Conservation (phyloP, 1,140 invertebrate species). For the Calycopis cecrops region DNA sequence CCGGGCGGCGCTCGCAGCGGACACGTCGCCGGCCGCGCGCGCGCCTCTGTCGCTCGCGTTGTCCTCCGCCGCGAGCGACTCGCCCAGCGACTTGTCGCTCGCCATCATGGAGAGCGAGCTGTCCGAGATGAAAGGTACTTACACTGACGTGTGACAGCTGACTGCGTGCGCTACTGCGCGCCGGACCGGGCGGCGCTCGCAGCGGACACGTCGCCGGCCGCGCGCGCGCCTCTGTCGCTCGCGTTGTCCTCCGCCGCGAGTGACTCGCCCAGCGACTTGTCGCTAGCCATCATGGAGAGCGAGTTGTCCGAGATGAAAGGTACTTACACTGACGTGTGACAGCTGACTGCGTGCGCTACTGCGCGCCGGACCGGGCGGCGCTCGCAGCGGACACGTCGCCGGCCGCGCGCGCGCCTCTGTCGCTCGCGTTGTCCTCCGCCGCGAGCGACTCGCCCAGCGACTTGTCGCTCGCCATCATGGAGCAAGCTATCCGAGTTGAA, state of each 20-base stretch:
- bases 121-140: constrained; percentile 54
- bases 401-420: constrained; percentile 76
- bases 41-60: constrained; percentile 88
- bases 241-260: constrained; percentile 91
- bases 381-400: constrained; percentile 20
- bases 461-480: constrained; percentile 83
- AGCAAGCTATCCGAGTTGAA: constrained; percentile 76
- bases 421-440: constrained; percentile 89
- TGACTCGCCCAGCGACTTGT: constrained; percentile 91
- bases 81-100: constrained; percentile 88
- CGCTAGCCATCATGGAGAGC: constrained; percentile 83
- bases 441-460: constrained; percentile 96
- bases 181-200: constrained; percentile 48
- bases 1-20: constrained; percentile 37
- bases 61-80: constrained; percentile 96
- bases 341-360: constrained; percentile 52
- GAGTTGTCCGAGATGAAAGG: constrained; percentile 74
- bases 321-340: constrained; percentile 11
- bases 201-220: constrained; percentile 19
- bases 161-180: constrained; percentile 71
- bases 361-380: constrained; percentile 67
- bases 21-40: constrained; percentile 20
- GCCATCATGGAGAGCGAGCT: constrained; percentile 83
- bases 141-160: no score
- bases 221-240: constrained; percentile 19